Evolutionary conservation across 2,888 invertebrate species (phyloP), one percentile per base, ranked within the genome.

Genomic region (Allolobophora icterica): DNA sequence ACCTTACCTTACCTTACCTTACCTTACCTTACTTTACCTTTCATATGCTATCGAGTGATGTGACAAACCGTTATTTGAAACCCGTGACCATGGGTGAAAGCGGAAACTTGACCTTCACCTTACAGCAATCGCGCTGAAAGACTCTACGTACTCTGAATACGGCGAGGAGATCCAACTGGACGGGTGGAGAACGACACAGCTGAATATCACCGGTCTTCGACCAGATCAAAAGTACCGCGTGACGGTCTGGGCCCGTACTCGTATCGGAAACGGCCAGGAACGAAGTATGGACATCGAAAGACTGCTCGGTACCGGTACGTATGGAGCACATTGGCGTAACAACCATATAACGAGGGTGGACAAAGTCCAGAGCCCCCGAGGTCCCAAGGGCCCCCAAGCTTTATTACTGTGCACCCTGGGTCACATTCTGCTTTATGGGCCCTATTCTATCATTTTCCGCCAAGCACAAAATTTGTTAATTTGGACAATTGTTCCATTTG

Each of bases 211-310:
- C n/a, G 30, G 8, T n/a, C n/a, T n/a, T 8, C 71, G 15, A 30
- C n/a, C 71, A n/a, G 1, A n/a, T n/a, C 71, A 71, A 6, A n/a
- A 3, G 11, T 71, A 71, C 71, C 71, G 71, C 2, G 71, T 71
- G n/a, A 71, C 71, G 8, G 71, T 71, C 71, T 71, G 71, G 71
- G 71, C 71, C 71, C 71, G 71, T 30, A 71, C 71, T 71, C 30
- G n/a, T 71, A 71, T n/a, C 30, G 71, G 71, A 17, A 30, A 71
- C 71, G 71, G 71, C 13, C 71, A 71, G 71, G n/a, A 71, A 71
- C 71, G 71, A 71, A 71, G 71, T 71, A n/a, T n/a, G 30, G 71
- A 71, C 71, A 71, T 71, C 71, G 71, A n/a, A n/a, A 71, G 71
- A 71, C 30, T n/a, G 30, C n/a, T 71, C n/a, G 30, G n/a, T 71